These are phyloP conservation scores for Enteromius anoplus DNA, from an alignment of 2,797 vertebrate species.

Conservation along the genomic window DNA sequence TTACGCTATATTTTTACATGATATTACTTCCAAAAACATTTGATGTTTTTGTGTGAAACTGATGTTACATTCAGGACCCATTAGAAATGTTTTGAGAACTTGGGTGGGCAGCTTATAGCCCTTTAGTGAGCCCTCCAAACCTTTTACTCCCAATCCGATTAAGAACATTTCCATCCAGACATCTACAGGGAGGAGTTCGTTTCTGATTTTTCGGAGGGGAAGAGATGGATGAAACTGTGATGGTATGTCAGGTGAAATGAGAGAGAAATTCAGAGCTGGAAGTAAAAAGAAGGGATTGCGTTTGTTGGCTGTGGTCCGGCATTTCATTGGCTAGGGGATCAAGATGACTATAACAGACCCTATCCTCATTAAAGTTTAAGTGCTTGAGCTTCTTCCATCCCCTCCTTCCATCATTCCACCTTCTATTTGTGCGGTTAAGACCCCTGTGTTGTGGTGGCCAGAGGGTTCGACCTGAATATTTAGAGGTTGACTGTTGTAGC, in stretches of 20 bases:
- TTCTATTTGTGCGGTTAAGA: constrained; percentile 11
- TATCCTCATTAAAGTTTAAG: constrained; percentile 34
- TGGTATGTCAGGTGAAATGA: constrained; percentile 48
- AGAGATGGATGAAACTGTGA: constrained; percentile 20
- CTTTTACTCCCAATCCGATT: not conserved
- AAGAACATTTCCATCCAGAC: constrained; percentile 12
- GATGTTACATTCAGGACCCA: constrained; percentile 19
- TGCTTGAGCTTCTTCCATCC: constrained; percentile 34
- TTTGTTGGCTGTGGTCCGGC: constrained; percentile 33
- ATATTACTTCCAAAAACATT: not conserved
- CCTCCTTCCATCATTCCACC: constrained; percentile 14
- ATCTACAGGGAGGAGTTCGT: constrained; percentile 2
- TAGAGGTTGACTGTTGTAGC: constrained; percentile 15
- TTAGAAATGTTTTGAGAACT: constrained; percentile 28
- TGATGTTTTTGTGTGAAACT: constrained; percentile 9
- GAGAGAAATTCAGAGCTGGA: constrained; percentile 46
- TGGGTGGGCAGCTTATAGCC: constrained; percentile 18
- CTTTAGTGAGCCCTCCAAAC: constrained; percentile 1
- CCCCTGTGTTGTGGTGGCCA: constrained; percentile 27
- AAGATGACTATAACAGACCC: constrained; percentile 57
- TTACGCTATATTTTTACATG: not conserved
- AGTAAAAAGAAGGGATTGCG: constrained; percentile 42
- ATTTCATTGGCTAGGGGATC: constrained; percentile 46
- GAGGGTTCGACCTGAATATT: constrained; percentile 41
- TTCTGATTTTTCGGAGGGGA: constrained; percentile 31